These are phyloP conservation scores for Hyppa rectilinea DNA, from an alignment of 2,888 invertebrate species.

Conservation along the genomic window DNA sequence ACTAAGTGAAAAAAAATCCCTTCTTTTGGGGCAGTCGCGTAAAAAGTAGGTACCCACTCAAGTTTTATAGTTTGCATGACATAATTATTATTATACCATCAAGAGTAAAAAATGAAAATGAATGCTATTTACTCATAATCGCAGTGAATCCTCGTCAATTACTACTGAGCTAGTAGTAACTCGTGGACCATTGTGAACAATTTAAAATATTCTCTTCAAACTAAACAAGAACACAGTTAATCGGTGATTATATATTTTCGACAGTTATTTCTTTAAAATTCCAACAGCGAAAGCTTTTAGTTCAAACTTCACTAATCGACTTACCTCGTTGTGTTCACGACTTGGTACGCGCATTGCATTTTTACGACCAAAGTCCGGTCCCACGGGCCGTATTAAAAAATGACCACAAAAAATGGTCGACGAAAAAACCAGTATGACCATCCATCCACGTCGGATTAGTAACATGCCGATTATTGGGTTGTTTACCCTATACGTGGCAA, in stretches of 20 bases:
- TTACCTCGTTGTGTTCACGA: constrained; percentile 64
- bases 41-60: background rate
- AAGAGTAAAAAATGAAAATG: background rate
- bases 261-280: constrained; percentile 60
- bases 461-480: constrained; percentile 72
- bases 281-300: constrained; percentile 59
- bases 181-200: background rate
- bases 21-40: too few species aligned
- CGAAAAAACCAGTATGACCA: constrained; percentile 75
- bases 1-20: too few species aligned
- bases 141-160: background rate
- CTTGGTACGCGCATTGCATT: constrained; percentile 79
- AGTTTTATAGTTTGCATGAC: background rate
- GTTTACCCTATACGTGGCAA: constrained; percentile 72
- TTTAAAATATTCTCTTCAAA: constrained; percentile 24
- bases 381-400: constrained; percentile 75
- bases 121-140: background rate
- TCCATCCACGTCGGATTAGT: constrained; percentile 77
- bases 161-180: background rate
- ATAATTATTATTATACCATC: too few species aligned
- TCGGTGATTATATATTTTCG: constrained; percentile 28
- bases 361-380: constrained; percentile 75
- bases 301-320: constrained; percentile 64
- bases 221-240: constrained; percentile 22
- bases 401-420: constrained; percentile 77